phyloP scores from a whole-genome alignment of 2,113 vertebrate species.

The Zapus hudsonius region DNA sequence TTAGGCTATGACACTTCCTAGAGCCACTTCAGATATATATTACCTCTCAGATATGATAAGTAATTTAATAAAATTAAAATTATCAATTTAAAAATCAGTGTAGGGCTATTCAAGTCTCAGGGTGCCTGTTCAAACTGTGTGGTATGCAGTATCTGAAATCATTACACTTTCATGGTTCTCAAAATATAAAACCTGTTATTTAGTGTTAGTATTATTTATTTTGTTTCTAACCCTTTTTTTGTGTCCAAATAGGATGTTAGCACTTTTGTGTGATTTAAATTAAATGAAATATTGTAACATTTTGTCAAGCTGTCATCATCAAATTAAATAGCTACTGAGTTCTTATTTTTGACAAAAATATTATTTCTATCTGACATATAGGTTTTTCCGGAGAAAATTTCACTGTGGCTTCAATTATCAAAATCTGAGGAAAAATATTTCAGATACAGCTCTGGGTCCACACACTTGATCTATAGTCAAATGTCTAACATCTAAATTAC shows the following conservation, averaged over 20 bases:
- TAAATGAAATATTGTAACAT: constrained; percentile 6
- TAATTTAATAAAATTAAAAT: not conserved
- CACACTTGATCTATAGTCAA: not conserved
- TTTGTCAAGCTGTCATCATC: not conserved
- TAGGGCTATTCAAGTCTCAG: not conserved
- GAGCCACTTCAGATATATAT: no score
- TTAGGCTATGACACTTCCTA: no score
- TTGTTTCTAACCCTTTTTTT: not conserved
- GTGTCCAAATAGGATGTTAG: not conserved
- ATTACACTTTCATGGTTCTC: not conserved
- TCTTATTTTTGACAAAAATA: not conserved
- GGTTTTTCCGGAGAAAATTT: not conserved
- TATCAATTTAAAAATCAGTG: not conserved
- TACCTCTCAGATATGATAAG: no score
- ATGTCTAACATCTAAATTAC: not conserved
- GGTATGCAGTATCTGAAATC: constrained; percentile 21
- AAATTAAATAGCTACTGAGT: not conserved
- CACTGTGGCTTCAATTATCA: not conserved
- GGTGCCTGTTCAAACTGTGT: not conserved
- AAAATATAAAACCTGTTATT: not conserved
- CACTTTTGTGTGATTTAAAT: not conserved
- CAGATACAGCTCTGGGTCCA: not conserved
- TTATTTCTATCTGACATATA: not conserved
- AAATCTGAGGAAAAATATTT: not conserved
- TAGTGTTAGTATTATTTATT: not conserved